Evolutionary conservation across 2,113 vertebrate species (phyloP).

Genomic region (Sialia sialis): DNA sequence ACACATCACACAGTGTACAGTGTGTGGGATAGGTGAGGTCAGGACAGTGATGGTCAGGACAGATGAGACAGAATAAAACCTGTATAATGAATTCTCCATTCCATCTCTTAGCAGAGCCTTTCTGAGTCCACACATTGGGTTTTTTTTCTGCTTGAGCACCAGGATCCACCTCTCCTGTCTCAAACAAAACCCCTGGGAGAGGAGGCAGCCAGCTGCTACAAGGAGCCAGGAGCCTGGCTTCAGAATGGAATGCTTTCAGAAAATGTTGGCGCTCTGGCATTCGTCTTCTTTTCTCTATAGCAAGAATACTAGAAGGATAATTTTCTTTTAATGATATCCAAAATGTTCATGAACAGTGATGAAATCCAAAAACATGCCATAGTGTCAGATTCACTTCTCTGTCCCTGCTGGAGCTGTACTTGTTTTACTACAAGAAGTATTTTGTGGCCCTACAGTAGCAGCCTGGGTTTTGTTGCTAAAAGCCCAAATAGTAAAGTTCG

Average conservation of each 20-base stretch:
- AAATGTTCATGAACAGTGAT: neutral
- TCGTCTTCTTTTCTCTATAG: neutral
- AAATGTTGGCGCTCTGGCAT: fast-evolving
- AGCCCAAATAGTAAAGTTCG: neutral
- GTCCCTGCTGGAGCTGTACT: neutral
- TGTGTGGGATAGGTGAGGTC: too few species aligned
- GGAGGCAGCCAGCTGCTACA: neutral
- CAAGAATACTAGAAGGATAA: neutral
- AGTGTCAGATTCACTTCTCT: slow-evolving; percentile 20
- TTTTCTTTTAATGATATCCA: neutral
- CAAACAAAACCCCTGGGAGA: neutral
- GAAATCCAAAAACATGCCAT: slow-evolving; percentile 9
- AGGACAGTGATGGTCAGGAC: neutral
- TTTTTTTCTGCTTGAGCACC: neutral
- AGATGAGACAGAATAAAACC: neutral
- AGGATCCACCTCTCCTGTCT: neutral
- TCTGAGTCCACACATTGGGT: fast-evolving
- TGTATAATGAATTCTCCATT: neutral
- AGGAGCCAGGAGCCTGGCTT: neutral
- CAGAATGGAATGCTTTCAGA: neutral
- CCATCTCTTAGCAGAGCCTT: neutral
- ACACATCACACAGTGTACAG: fast-evolving
- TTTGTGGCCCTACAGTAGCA: slow-evolving; percentile 14
- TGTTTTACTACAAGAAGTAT: neutral
- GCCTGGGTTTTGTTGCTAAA: neutral